Evolutionary conservation across 2,797 vertebrate species (phyloP).

Genomic region (Darevskia mixta): DNA sequence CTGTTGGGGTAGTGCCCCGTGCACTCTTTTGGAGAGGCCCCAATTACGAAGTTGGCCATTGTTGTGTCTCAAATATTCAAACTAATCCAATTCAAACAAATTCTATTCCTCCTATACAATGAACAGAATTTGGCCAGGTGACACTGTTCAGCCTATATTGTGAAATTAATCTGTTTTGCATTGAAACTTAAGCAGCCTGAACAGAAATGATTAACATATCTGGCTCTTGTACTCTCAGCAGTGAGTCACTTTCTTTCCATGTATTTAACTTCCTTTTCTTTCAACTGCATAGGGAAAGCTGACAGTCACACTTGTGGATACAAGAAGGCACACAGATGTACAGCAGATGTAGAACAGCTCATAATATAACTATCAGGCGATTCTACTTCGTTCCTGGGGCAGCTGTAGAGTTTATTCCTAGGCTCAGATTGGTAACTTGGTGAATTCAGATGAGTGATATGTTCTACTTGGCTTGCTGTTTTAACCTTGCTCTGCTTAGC

Average conservation of each 20-base stretch:
- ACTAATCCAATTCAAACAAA: no score
- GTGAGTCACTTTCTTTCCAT: neutral
- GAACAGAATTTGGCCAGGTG: no score
- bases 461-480: neutral
- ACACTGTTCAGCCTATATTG: neutral
- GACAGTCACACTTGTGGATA: neutral
- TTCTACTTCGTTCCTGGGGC: neutral
- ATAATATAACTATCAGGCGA: neutral
- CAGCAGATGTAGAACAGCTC: neutral
- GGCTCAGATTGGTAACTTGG: neutral
- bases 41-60: no score
- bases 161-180: neutral
- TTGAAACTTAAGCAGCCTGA: neutral
- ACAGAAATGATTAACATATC: no score
- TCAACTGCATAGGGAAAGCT: neutral
- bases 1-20: no score
- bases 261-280: slow-evolving; percentile 2
- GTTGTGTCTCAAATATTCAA: no score
- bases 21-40: no score
- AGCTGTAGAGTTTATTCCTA: neutral
- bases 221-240: neutral
- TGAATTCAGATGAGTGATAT: neutral
- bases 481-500: neutral
- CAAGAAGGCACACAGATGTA: neutral
- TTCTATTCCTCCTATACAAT: no score